Evolutionary conservation across 2,797 vertebrate species (phyloP).

Genomic region (Cygnus olor): DNA sequence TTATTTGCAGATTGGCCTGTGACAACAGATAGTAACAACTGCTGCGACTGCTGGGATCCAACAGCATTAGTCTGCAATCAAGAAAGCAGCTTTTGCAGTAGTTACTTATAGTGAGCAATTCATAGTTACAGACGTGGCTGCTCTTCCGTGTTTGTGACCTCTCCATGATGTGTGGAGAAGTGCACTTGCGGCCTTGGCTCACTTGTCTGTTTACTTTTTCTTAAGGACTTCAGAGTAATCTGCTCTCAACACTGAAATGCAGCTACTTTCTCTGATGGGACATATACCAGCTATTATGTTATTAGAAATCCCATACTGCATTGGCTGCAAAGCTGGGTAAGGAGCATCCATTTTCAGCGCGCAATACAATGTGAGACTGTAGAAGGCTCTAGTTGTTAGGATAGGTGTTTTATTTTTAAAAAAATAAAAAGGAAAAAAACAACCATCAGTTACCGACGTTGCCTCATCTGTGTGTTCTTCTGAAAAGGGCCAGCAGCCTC

Average conservation of each 20-base stretch:
- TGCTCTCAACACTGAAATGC: not conserved
- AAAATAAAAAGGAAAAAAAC: not conserved
- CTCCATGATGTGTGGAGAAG: not conserved
- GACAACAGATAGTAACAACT: not conserved
- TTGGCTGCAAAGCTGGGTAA: not conserved
- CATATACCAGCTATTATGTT: not conserved
- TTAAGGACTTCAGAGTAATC: not conserved
- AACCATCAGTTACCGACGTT: not conserved
- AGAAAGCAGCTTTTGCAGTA: not conserved
- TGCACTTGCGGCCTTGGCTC: not conserved
- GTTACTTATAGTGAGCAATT: not conserved
- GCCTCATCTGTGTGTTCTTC: not conserved
- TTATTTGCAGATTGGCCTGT: not conserved
- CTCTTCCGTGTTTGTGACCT: not conserved
- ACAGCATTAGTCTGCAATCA: not conserved
- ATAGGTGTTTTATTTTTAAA: not conserved
- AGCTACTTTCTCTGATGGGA: not conserved
- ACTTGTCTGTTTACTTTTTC: not conserved
- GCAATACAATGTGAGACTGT: not conserved
- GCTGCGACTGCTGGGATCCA: not conserved
- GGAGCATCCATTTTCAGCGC: not conserved
- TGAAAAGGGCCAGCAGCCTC: constrained; percentile 1
- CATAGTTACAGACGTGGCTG: not conserved
- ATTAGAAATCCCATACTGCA: not conserved
- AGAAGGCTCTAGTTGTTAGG: not conserved